Base-by-base conservation (phyloP, 2,888 invertebrate species). In the Chirona hameri region DNA sequence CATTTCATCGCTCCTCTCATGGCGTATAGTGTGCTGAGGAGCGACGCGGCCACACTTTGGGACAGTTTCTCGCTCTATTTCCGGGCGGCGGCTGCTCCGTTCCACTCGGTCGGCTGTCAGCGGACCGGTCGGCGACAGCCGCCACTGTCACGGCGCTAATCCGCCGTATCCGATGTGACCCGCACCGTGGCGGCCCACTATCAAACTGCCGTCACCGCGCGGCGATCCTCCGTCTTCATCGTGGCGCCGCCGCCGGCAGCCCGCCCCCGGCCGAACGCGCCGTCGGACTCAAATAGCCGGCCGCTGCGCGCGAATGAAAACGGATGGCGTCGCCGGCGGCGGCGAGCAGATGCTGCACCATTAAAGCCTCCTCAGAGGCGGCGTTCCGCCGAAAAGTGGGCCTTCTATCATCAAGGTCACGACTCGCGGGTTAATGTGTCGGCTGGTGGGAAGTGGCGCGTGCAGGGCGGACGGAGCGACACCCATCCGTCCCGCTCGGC, bases 321-420 rank as follows among this genome's bases (percentile, higher is more conserved):
- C n/a, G 24, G 60, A 60, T n/a, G n/a, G n/a, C n/a, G n/a, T 3
- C 60, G 24, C 60, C 60, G 21, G 4, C 7, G n/a, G n/a, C 60
- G 10, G n/a, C 60, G n/a, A 60, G 60, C 60, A 60, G 60, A 60
- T n/a, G 60, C 60, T 21, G 60, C 60, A 5, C n/a, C 60, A 60
- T 60, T n/a, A 60, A 60, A 60, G 60, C n/a, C 5, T 60, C 24
- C 60, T 60, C 60, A 60, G n/a, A 15, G 60, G 7, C 60, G 60
- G 7, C n/a, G 60, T 10, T 60, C 24, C n/a, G 60, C n/a, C 60
- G 60, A 60, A 60, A 60, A 60, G n/a, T n/a, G 60, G n/a, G n/a
- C n/a, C 60, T 60, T 60, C 60, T 60, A n/a, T n/a, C n/a, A 60
- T n/a, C n/a, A 60, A n/a, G n/a, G 60, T 60, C n/a, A 60, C 60